These are phyloP conservation scores for Poeciliopsis occidentalis DNA, from an alignment of 2,113 vertebrate genomes.

Conservation along the genomic window DNA sequence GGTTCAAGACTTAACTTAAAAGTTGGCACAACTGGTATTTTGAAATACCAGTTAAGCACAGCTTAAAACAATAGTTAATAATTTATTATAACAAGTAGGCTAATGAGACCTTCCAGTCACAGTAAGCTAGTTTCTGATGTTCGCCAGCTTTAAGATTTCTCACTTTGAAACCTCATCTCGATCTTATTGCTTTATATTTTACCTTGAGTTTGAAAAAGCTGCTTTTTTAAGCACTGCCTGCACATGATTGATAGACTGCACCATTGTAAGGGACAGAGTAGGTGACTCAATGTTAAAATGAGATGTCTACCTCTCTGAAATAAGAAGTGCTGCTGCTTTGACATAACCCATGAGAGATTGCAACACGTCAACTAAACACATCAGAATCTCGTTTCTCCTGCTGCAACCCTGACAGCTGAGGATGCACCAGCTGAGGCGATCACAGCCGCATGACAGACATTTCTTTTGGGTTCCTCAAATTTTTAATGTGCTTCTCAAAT, in stretches of 20 bases:
- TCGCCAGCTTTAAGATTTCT: background rate
- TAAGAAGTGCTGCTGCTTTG: conserved; percentile 45
- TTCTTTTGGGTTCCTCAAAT: conserved; percentile 12
- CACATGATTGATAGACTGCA: conserved; percentile 14
- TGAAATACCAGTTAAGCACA: no score
- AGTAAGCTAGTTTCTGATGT: background rate
- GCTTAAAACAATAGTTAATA: no score
- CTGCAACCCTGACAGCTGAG: background rate
- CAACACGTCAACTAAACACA: conserved; percentile 28
- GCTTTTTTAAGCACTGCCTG: conserved; percentile 13
- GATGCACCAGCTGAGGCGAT: conserved; percentile 14
- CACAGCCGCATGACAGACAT: background rate
- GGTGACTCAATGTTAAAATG: background rate
- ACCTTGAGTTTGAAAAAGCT: conserved; percentile 2
- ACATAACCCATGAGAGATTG: conserved; percentile 45
- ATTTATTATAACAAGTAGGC: background rate
- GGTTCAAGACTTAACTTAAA: no score
- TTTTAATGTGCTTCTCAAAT: conserved; percentile 22
- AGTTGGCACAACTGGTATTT: no score
- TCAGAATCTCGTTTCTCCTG: conserved; percentile 40
- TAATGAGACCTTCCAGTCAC: background rate
- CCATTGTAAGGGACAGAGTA: conserved; percentile 2
- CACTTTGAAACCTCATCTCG: background rate
- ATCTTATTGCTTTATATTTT: background rate
- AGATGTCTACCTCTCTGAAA: conserved; percentile 32